Evolutionary conservation across 2,888 invertebrate species (phyloP).

Genomic region (Ennomos quercinarius): DNA sequence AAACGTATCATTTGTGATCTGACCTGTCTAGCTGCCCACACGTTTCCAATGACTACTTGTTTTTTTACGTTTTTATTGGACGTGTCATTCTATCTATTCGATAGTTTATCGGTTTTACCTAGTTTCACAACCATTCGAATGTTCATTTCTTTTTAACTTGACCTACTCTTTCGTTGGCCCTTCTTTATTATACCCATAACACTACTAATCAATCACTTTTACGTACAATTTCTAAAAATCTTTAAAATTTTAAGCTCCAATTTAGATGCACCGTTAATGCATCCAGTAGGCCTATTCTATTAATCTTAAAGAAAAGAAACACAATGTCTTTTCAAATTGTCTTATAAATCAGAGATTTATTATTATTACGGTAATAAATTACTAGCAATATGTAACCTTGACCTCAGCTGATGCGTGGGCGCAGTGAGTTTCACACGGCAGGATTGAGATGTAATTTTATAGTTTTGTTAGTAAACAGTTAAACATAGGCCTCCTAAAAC

Average conservation of each 20-base stretch:
- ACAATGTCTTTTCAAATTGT: slow-evolving; percentile 21
- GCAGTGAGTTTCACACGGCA: slow-evolving; percentile 46
- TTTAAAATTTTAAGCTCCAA: not conserved
- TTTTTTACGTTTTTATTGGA: too few species aligned
- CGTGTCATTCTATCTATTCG: not conserved
- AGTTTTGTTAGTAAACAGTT: slow-evolving; percentile 22
- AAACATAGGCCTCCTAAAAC: slow-evolving; percentile 8
- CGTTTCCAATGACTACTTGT: too few species aligned
- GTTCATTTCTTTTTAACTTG: slow-evolving; percentile 1
- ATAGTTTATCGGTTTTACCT: slow-evolving; percentile 1
- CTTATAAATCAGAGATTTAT: slow-evolving; percentile 30
- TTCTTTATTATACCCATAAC: slow-evolving; percentile 12
- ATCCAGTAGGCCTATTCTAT: slow-evolving; percentile 2
- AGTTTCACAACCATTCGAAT: slow-evolving; percentile 15
- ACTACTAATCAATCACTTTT: slow-evolving; percentile 7
- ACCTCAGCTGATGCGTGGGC: slow-evolving; percentile 49
- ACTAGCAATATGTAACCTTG: slow-evolving; percentile 49
- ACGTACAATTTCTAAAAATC: slow-evolving; percentile 1
- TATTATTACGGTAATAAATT: slow-evolving; percentile 33
- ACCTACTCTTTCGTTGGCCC: not conserved
- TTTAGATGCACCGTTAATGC: slow-evolving; percentile 10
- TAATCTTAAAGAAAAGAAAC: slow-evolving; percentile 18
- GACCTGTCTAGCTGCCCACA: too few species aligned
- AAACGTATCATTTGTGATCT: too few species aligned
- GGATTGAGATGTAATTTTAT: slow-evolving; percentile 19